Base-by-base conservation (phyloP, 2,113 vertebrate species). In the Egretta garzetta region DNA sequence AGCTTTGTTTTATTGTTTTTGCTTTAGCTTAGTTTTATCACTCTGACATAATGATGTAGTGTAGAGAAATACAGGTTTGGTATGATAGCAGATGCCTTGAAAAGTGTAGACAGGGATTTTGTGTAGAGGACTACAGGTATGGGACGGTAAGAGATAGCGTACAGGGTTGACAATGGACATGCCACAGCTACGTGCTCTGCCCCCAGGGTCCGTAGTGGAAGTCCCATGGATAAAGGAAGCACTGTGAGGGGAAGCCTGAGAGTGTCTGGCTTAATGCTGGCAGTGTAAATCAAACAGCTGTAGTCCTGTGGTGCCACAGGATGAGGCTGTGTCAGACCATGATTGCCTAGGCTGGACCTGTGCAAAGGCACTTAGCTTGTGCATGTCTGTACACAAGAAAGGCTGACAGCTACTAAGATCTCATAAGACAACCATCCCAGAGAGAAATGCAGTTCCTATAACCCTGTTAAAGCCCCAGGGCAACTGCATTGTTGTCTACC, bases 351-450 rank as follows among this genome's bases (percentile, higher is more conserved):
- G 8, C 39, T 86, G 28, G 8, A 52, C 20, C 58, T 24, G 33
- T 84, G 47, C 43, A n/a, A 53, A 43, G 45, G 17, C 55, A 39
- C 13, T 41, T n/a, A 21, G 15, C 23, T 30, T 14, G 8, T 49
- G 14, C 0, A 0, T 35, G 20, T 17, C 11, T 2, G 1, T 32
- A 27, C 22, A 18, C 8, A 12, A 21, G 6, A 74, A 21, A 11
- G 12, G 10, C 24, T 56, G 37, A 14, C 1, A 8, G 7, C 52
- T 47, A 33, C 12, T 7, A 4, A 58, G 35, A 37, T 20, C 33
- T 60, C 17, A 18, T 41, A 37, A 80, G 23, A 20, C 11, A 77
- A 16, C 20, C 43, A 81, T 14, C 7, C 23, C 32, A 49, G 17
- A 8, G 14, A 72, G 86, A 72, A 88, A 47, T 3, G 3, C 14